Percentiles rank a stretch among this genome's conserved stretches.
These are phyloP conservation scores for Tetraodon nigroviridis DNA, from an alignment of 2,113 vertebrate genomes.

Conservation along the genomic window DNA sequence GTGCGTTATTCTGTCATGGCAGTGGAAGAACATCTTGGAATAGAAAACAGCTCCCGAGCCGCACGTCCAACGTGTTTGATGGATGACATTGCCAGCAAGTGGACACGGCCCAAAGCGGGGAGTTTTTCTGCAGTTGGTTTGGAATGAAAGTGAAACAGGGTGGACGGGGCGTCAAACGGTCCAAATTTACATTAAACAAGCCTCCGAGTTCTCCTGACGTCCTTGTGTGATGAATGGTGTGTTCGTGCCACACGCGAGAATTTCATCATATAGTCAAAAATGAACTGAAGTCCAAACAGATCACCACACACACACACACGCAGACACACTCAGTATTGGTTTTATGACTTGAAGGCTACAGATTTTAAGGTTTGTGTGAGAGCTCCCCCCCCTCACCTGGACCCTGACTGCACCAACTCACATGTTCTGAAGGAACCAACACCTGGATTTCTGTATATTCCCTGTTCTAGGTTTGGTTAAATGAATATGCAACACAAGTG, in stretches of 20 bases:
- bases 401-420: too few species aligned
- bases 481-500: slow-evolving; percentile 5
- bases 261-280: too few species aligned
- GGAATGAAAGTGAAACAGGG: too few species aligned
- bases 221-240: too few species aligned
- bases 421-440: too few species aligned
- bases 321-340: not conserved
- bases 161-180: too few species aligned
- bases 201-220: too few species aligned
- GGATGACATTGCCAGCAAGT: slow-evolving; percentile 1
- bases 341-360: not conserved
- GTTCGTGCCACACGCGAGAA: too few species aligned
- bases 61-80: not conserved
- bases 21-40: slow-evolving; percentile 7
- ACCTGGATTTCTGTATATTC: too few species aligned
- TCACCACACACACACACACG: slow-evolving; percentile 1
- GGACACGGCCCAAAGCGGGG: not conserved
- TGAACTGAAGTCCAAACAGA: not conserved
- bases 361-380: too few species aligned
- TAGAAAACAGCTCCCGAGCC: not conserved
- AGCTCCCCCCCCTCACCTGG: too few species aligned
- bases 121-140: not conserved
- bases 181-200: too few species aligned
- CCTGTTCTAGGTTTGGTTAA: not conserved
- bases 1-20: slow-evolving; percentile 8